These are phyloP conservation scores for Antheraea mylitta DNA, from an alignment of 1,140 invertebrate species.

Conservation along the genomic window DNA sequence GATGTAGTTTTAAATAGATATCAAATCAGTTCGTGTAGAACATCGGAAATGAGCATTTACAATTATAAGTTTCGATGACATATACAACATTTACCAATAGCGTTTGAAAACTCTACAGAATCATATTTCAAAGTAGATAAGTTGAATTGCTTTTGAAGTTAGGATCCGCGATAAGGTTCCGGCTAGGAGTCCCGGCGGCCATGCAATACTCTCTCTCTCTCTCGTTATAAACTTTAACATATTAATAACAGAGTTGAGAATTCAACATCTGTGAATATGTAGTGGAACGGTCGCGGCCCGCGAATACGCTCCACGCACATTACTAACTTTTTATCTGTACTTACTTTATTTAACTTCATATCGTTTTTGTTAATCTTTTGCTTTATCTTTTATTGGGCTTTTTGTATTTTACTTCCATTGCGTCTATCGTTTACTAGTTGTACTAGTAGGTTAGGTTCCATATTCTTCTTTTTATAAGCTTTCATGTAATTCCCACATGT, in stretches of 20 bases:
- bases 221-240: not conserved
- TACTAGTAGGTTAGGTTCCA: no score
- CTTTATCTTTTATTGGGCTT: not conserved
- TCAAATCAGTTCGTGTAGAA: no score
- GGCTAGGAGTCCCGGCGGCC: not conserved
- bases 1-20: no score
- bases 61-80: not conserved
- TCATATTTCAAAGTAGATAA: slow-evolving; percentile 2
- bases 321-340: slow-evolving; percentile 1
- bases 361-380: not conserved
- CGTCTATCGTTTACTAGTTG: not conserved
- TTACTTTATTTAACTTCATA: not conserved
- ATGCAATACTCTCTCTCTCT: not conserved
- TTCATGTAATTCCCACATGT: no score
- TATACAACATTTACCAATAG: not conserved
- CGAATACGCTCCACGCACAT: not conserved
- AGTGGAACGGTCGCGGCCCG: no score
- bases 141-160: slow-evolving; percentile 1
- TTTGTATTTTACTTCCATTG: not conserved
- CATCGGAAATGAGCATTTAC: no score
- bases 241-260: not conserved
- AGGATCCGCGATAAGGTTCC: slow-evolving; percentile 1
- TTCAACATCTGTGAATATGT: not conserved
- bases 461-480: no score
- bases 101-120: not conserved